Percentiles rank a stretch among this genome's conserved stretches.
These are phyloP conservation scores for Chelonus insularis DNA, from an alignment of 1,140 invertebrate genomes.

Conservation along the genomic window DNA sequence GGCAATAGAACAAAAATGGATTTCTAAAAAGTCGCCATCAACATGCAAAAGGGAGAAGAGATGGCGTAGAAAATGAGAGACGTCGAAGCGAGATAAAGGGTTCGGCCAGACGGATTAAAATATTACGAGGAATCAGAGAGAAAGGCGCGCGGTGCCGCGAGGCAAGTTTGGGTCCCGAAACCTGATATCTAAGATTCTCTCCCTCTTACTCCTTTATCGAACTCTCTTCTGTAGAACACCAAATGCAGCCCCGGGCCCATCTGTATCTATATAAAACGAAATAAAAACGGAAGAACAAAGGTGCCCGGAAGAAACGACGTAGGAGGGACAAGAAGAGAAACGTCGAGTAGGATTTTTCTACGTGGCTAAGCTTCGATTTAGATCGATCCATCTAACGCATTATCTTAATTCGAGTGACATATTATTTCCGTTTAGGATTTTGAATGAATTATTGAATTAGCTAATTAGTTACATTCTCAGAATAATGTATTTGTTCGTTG, in stretches of 20 bases:
- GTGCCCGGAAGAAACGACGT: slow-evolving; percentile 23
- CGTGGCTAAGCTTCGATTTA: slow-evolving; percentile 43
- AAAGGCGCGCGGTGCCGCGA: slow-evolving; percentile 38
- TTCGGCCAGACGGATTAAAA: slow-evolving; percentile 56
- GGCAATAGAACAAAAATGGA: slow-evolving; percentile 15
- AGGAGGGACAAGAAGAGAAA: slow-evolving; percentile 33
- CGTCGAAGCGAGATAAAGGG: slow-evolving; percentile 42
- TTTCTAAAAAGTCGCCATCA: background rate
- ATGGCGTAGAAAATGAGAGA: slow-evolving; percentile 17
- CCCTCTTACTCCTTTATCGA: slow-evolving; percentile 32
- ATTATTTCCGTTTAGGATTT: slow-evolving; percentile 13
- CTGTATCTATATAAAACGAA: slow-evolving; percentile 26
- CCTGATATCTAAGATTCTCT: slow-evolving; percentile 53
- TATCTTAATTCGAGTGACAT: slow-evolving; percentile 36
- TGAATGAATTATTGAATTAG: background rate
- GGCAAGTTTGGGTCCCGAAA: slow-evolving; percentile 39
- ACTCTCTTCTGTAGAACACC: background rate
- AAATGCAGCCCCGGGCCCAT: slow-evolving; percentile 42
- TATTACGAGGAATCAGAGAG: slow-evolving; percentile 51
- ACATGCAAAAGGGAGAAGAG: background rate
- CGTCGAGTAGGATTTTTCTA: slow-evolving; percentile 40
- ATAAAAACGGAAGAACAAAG: slow-evolving; percentile 23
- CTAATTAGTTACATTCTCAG: background rate
- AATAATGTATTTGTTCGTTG: no score
- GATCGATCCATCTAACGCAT: slow-evolving; percentile 42